Conservation (phyloP, 2,888 invertebrate species). For the Drosophila austrosaltans region DNA sequence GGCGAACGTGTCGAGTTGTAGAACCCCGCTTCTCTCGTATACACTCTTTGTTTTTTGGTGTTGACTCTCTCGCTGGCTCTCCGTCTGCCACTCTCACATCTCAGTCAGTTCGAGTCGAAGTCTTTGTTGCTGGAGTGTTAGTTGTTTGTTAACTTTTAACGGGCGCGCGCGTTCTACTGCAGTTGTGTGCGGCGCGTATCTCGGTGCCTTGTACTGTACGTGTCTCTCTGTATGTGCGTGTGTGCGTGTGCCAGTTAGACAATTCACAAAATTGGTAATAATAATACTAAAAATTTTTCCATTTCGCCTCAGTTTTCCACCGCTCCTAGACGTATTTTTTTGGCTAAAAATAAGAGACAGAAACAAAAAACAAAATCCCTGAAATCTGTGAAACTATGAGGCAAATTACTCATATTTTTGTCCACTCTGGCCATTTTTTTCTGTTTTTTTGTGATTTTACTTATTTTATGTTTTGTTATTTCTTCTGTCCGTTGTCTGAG, state of each 20-base stretch:
- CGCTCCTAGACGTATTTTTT: conserved; percentile 5
- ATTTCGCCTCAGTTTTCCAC: conserved; percentile 28
- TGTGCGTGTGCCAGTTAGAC: conserved; percentile 32
- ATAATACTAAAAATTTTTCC: conserved; percentile 34
- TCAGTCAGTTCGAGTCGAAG: conserved; percentile 35
- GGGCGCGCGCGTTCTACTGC: conserved; percentile 45
- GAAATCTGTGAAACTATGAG: not conserved
- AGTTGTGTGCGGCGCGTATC: conserved; percentile 15
- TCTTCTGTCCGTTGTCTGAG: conserved; percentile 34
- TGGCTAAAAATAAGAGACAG: conserved; percentile 25
- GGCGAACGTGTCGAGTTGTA: conserved; percentile 23
- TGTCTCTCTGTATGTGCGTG: conserved; percentile 23
- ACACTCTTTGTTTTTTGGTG: not conserved
- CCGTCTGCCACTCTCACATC: conserved; percentile 26
- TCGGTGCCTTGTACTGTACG: conserved; percentile 7
- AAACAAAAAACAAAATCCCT: conserved; percentile 22
- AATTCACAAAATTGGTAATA: conserved; percentile 49
- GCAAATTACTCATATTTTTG: conserved; percentile 18
- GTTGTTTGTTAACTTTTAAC: conserved; percentile 24
- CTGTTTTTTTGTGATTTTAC: conserved; percentile 20
- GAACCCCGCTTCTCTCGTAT: conserved; percentile 37
- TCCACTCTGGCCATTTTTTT: conserved; percentile 19
- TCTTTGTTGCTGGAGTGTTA: conserved; percentile 37
- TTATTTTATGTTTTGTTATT: conserved; percentile 5
- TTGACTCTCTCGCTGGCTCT: conserved; percentile 14